Base-by-base conservation (phyloP, 2,888 invertebrate species). In the Meiosimyza decipiens region DNA sequence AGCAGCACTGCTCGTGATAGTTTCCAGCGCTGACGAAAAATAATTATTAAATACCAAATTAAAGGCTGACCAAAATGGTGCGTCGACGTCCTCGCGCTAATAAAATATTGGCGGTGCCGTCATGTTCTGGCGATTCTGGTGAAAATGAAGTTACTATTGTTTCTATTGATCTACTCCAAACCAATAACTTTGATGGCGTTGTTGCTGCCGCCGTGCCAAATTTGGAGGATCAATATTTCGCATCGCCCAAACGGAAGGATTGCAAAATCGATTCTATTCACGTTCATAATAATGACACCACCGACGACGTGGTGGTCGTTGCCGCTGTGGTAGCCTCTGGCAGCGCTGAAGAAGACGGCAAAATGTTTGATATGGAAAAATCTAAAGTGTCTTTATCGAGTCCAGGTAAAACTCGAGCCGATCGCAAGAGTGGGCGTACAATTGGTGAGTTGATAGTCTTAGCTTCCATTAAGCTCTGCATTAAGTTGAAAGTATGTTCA, bases 241-340 rank as follows among this genome's bases (percentile, higher is more conserved):
- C 87, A 47, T 87, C 87, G 75, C 88, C 87, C 15, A 87, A 87
- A 75, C 83, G 88, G 75, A 87, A 87, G 83, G 87, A 88, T 77
- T 86, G 86, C 74, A 86, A 84, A 79, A 78, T 87, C 13, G 87
- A 85, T 40, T 40, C 40, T 40, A 9, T 40, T 9, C 40, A 40
- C 40, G 40, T 40, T 3, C 40, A 40, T 6, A 40, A 40, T 76
- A 71, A 74, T 6, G 5, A 57, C 16, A 57, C 6, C 4, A 57
- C 11, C 40, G 18, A 54, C 18, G 18, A 54, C 55, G 52, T 71
- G 68, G 55, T 62, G 55, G 74, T 62, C 73, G 6, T 68, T 57
- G 50, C 71, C 75, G 60, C 3, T 5, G n/a, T 22, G 9, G 16
- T 16, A 9, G 63, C 16, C 4, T 49, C 63, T 16, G 6, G 75